Conservation (phyloP, 2,888 invertebrate genomes). For the Rhyacophila evoluta region DNA sequence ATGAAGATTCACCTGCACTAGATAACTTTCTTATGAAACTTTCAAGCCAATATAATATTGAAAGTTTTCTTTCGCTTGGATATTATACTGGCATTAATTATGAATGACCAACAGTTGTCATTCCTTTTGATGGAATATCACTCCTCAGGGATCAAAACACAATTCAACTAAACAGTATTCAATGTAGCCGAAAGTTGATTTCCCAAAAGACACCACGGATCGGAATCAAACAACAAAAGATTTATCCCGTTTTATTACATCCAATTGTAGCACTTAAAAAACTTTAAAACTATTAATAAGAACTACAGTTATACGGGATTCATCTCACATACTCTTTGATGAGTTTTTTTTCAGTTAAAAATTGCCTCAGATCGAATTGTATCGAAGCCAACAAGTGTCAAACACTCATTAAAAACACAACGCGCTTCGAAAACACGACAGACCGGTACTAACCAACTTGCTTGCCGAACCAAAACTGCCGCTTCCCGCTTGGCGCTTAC, state of each 20-base stretch:
- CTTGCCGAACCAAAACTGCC: conserved; percentile 34
- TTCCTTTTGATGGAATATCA: neutral
- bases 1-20: conserved; percentile 2
- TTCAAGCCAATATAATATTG: neutral
- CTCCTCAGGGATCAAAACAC: neutral
- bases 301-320: neutral
- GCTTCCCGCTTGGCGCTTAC: conserved; percentile 11
- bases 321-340: neutral
- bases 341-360: conserved; percentile 28
- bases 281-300: conserved; percentile 26
- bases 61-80: neutral
- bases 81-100: neutral
- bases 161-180: conserved; percentile 34
- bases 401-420: conserved; percentile 38
- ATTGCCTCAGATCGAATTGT: conserved; percentile 1
- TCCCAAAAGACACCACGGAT: conserved; percentile 38
- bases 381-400: conserved; percentile 43
- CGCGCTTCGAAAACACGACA: conserved; percentile 26
- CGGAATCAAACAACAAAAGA: conserved; percentile 41
- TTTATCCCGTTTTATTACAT: conserved; percentile 27
- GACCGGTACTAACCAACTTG: conserved; percentile 27
- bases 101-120: neutral
- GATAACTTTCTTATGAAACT: conserved; percentile 3
- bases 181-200: conserved; percentile 38
- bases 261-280: conserved; percentile 32